phyloP scores from a whole-genome alignment of 2,888 invertebrate genomes.

The Drosophila lacicola region DNA sequence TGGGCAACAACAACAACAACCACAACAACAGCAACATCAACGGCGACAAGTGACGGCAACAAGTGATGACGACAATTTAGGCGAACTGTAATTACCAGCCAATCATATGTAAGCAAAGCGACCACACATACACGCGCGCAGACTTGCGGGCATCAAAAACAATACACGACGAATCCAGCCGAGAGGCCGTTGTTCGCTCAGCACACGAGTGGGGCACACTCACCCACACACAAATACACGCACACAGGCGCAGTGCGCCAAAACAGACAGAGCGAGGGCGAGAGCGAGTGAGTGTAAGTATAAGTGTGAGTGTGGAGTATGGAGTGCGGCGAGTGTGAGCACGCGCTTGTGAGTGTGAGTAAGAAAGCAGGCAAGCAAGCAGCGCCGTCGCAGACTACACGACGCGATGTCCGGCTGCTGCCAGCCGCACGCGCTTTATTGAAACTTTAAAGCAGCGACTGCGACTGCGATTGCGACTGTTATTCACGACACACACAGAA shows the following conservation, averaged over 20 bases:
- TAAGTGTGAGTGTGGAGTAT: background rate
- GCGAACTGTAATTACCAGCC: slow-evolving; percentile 37
- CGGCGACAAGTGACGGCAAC: slow-evolving; percentile 18
- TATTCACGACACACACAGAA: background rate
- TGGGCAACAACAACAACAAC: slow-evolving; percentile 16
- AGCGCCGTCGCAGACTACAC: slow-evolving; percentile 16
- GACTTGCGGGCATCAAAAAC: background rate
- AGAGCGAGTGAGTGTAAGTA: slow-evolving; percentile 1
- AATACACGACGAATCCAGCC: slow-evolving; percentile 6
- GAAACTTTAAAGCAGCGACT: background rate
- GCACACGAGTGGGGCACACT: slow-evolving; percentile 8
- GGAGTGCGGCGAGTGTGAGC: background rate
- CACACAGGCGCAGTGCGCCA: slow-evolving; percentile 4
- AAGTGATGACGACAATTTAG: slow-evolving; percentile 46
- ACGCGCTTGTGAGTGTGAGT: background rate
- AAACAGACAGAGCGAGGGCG: background rate
- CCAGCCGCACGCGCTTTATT: slow-evolving; percentile 15
- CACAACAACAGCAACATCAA: slow-evolving; percentile 10
- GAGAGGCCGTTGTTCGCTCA: slow-evolving; percentile 13
- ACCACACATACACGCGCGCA: slow-evolving; percentile 18
- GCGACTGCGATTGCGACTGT: background rate
- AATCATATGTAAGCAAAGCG: slow-evolving; percentile 50
- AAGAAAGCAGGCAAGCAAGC: background rate
- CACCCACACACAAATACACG: slow-evolving; percentile 11
- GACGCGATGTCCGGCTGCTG: slow-evolving; percentile 5